Evolutionary conservation across 2,888 invertebrate genomes (phyloP), one percentile per base, ranked within the genome.

Genomic region (Adineta ricciae): DNA sequence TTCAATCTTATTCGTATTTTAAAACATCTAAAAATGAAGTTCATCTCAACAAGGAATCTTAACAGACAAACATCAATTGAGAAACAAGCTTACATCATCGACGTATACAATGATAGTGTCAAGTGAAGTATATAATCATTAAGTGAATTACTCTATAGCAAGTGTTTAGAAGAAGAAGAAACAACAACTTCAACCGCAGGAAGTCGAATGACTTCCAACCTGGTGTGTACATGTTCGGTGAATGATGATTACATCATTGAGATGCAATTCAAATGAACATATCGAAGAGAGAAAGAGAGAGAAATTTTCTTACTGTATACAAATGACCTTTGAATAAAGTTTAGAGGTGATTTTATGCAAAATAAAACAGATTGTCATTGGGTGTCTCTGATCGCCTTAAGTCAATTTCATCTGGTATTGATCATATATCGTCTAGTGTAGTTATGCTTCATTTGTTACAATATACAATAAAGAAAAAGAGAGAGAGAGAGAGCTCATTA

Each of bases 181-280:
- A 50, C 50, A 50, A 50, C 50, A 50, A 50, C 19, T 50, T 9
- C 19, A 50, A 50, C 50, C 50, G 11, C 50, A 50, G 50, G 50
- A 50, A 50, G 50, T 50, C 50, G 11, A 50, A 50, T 50, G 50
- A 50, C 50, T 50, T 50, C 11, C 50, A 16, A 50, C 50, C 50
- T 50, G 19, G 50, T 50, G 50, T 50, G 50, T 27, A 50, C 19
- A 27, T 32, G 32, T 64, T 32, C 27, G 32, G 32, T 64, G 64
- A 64, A 64, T 32, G 11, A 27, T 64, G 64, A 64, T 64, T 64
- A 27, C 64, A 32, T 64, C 64, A 64, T 32, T 16, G 0, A 64
- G 32, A 64, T 64, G 64, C 64, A 64, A 64, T 64, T 64, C 32
- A 64, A 64, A 64, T 64, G 64, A 64, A 64, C 64, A 64, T 11